Percentiles rank a stretch among this genome's conserved stretches.
These are phyloP conservation scores for Malurus leucopterus DNA, from an alignment of 2,797 vertebrate species.

Conservation along the genomic window DNA sequence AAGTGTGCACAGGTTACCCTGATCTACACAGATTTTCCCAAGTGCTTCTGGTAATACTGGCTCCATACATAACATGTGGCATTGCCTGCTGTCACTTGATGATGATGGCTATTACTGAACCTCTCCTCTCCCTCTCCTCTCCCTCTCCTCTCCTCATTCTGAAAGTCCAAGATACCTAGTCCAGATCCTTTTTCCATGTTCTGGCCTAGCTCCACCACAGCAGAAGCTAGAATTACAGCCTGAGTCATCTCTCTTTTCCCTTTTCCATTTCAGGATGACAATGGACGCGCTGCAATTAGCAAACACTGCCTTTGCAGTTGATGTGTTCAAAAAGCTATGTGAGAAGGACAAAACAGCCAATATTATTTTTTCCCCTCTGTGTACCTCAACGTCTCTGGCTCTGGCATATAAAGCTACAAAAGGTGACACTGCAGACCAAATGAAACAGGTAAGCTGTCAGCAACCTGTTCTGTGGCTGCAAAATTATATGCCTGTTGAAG, in stretches of 20 bases:
- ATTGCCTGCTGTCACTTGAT: background rate
- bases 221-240: background rate
- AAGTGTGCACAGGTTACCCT: background rate
- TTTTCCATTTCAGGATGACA: conserved; percentile 58
- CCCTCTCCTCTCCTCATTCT: background rate
- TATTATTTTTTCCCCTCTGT: conserved; percentile 75
- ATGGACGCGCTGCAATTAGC: conserved; percentile 75
- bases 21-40: background rate
- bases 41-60: background rate
- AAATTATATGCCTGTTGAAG: background rate
- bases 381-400: conserved; percentile 74
- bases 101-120: background rate
- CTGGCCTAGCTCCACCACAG: background rate
- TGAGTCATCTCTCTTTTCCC: background rate
- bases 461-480: background rate
- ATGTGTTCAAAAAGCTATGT: conserved; percentile 73
- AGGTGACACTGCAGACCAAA: conserved; percentile 74
- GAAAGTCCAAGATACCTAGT: background rate
- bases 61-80: background rate
- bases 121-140: background rate
- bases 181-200: background rate
- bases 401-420: conserved; percentile 73
- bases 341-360: conserved; percentile 66
- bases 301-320: conserved; percentile 75
- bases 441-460: conserved; percentile 67